Evolutionary conservation across 2,888 invertebrate species (phyloP).

Genomic region (Conomelus anceps): DNA sequence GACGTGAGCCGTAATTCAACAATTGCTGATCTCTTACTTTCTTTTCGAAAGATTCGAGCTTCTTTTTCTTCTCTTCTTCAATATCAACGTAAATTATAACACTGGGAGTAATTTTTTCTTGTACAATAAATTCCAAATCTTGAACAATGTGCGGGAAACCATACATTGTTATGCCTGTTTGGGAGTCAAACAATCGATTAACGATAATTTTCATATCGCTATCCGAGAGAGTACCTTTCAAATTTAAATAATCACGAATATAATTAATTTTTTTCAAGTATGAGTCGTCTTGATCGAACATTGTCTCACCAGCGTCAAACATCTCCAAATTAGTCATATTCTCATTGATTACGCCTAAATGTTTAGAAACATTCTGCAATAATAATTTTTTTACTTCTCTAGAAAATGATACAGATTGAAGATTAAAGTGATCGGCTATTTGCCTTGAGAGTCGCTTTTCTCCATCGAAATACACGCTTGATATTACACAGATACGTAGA

Average conservation of each 20-base stretch:
- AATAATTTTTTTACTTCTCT: neutral
- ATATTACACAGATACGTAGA: neutral
- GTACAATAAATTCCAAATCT: neutral
- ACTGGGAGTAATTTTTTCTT: neutral
- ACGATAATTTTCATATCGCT: neutral
- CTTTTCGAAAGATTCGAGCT: neutral
- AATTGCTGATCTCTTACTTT: neutral
- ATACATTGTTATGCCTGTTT: neutral
- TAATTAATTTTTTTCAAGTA: neutral
- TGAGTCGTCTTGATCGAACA: neutral
- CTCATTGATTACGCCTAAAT: neutral
- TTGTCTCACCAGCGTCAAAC: neutral
- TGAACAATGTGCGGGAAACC: neutral
- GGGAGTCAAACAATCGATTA: neutral
- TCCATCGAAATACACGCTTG: neutral
- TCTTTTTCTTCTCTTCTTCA: neutral
- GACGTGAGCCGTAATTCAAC: neutral
- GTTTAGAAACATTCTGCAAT: neutral
- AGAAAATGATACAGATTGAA: neutral
- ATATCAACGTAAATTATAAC: neutral
- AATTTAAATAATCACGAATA: neutral
- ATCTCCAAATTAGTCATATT: neutral
- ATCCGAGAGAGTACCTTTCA: neutral
- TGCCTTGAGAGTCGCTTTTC: neutral
- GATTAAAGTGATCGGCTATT: neutral